A percentile compares a stretch with the other conserved stretches of the same genome.
Conservation (phyloP, 2,113 vertebrate genomes). For the Hypomesus transpacificus region DNA sequence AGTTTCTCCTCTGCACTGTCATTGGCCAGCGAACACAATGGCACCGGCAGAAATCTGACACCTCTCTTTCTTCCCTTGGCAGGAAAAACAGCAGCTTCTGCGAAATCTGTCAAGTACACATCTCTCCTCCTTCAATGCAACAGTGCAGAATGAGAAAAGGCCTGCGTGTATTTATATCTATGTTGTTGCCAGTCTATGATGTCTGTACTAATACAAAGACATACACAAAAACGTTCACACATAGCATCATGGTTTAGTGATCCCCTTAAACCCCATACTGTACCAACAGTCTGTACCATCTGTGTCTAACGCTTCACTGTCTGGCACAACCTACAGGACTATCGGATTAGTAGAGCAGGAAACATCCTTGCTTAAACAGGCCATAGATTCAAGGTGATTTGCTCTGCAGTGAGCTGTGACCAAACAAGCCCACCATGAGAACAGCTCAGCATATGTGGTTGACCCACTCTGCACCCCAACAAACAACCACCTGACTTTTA, state of each 20-base stretch:
- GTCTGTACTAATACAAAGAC: too few species aligned
- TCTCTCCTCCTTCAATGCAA: not conserved
- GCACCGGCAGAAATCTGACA: constrained; percentile 41
- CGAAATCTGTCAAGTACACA: not conserved
- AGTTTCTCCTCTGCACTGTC: constrained; percentile 16
- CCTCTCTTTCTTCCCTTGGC: constrained; percentile 34
- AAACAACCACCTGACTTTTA: constrained; percentile 55
- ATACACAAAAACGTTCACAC: too few species aligned
- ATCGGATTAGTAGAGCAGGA: constrained; percentile 65
- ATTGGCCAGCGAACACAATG: constrained; percentile 33
- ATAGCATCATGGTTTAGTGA: too few species aligned
- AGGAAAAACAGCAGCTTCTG: not conserved
- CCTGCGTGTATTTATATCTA: too few species aligned
- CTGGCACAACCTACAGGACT: constrained; percentile 53
- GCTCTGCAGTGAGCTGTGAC: constrained; percentile 66
- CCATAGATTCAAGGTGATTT: constrained; percentile 65
- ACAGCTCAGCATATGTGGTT: constrained; percentile 50
- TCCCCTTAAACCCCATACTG: too few species aligned
- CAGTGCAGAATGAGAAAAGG: not conserved
- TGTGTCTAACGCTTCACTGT: constrained; percentile 18
- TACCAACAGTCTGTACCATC: not conserved
- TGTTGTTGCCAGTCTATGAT: too few species aligned
- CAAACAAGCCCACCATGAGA: constrained; percentile 34
- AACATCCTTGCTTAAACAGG: constrained; percentile 37
- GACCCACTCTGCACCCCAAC: constrained; percentile 69